These are phyloP conservation scores for Eidolon helvum DNA, from an alignment of 2,113 vertebrate genomes.

Conservation along the genomic window DNA sequence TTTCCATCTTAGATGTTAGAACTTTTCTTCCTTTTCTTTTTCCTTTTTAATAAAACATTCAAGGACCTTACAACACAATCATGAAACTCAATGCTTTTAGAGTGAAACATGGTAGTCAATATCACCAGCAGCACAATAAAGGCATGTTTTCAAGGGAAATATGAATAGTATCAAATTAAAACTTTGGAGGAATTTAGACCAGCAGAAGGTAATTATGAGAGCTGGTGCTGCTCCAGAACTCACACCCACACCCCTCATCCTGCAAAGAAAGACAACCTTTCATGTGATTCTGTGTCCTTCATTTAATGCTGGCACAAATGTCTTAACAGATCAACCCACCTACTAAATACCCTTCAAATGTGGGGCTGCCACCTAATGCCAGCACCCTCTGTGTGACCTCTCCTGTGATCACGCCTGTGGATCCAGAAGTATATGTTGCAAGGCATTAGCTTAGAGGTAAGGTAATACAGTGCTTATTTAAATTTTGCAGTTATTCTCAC, in stretches of 20 bases:
- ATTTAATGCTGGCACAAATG: neutral
- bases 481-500: constrained; percentile 31
- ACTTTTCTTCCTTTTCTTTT: neutral
- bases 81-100: neutral
- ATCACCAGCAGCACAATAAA: neutral
- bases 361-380: neutral
- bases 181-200: neutral
- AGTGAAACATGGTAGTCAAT: neutral
- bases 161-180: neutral
- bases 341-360: neutral
- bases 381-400: neutral
- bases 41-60: neutral
- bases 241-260: neutral
- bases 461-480: neutral
- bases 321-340: neutral
- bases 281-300: neutral
- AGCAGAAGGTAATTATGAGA: neutral
- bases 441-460: neutral
- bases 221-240: neutral
- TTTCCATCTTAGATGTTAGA: neutral
- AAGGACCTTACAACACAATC: neutral
- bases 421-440: neutral
- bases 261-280: neutral
- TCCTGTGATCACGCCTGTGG: neutral
- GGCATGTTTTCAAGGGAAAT: neutral